Evolutionary conservation across 2,113 vertebrate genomes (phyloP).

Genomic region (Gobiocypris rarus): DNA sequence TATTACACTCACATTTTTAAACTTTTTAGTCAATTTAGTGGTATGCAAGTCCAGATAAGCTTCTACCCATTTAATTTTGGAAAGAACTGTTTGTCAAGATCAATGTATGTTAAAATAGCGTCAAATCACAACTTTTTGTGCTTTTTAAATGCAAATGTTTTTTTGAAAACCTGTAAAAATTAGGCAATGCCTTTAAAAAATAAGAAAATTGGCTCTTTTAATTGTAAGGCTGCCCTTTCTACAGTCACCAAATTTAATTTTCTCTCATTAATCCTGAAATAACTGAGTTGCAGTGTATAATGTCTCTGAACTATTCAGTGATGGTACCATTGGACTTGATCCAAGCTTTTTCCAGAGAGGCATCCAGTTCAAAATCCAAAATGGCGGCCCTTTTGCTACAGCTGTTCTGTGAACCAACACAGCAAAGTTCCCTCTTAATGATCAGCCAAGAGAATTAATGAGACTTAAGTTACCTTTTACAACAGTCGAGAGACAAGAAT

Average conservation of each 20-base stretch:
- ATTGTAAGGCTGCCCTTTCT: not conserved
- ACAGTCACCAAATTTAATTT: not conserved
- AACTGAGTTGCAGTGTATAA: not conserved
- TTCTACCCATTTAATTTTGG: too few species aligned
- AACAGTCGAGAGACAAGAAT: conserved; percentile 52
- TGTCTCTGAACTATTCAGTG: not conserved
- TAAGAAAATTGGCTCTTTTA: not conserved
- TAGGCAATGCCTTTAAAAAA: not conserved
- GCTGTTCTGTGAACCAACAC: conserved; percentile 16
- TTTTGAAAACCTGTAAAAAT: too few species aligned
- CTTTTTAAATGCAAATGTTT: too few species aligned
- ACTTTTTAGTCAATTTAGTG: too few species aligned
- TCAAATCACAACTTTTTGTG: too few species aligned
- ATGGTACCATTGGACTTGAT: not conserved
- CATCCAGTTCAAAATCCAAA: conserved; percentile 14
- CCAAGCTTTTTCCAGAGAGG: not conserved
- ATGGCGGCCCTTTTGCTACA: not conserved
- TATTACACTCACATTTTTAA: too few species aligned
- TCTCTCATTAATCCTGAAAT: not conserved
- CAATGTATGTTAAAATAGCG: too few species aligned
- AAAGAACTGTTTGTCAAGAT: too few species aligned
- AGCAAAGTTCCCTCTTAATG: conserved; percentile 45
- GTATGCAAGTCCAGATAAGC: too few species aligned
- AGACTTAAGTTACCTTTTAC: conserved; percentile 59
- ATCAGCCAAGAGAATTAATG: conserved; percentile 51